These are phyloP conservation scores for Eurypyga helias DNA, from an alignment of 2,113 vertebrate genomes.

Conservation along the genomic window DNA sequence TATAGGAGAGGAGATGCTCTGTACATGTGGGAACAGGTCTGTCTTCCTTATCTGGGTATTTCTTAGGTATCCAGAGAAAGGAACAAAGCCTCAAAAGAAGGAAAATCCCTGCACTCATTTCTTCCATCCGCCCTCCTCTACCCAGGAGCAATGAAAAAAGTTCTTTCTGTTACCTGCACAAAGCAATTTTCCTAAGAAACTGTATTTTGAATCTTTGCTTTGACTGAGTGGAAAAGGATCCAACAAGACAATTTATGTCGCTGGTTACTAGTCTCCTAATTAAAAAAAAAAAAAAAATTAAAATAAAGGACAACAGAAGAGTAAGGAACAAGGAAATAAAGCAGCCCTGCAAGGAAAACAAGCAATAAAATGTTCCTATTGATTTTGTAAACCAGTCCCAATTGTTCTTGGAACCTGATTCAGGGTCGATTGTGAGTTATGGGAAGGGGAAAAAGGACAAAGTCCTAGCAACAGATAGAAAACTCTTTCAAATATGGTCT, in stretches of 20 bases:
- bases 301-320: not conserved
- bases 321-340: slow-evolving; percentile 26
- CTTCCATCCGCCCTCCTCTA: not conserved
- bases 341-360: not conserved
- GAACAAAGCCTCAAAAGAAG: not conserved
- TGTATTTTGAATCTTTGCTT: not conserved
- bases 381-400: not conserved
- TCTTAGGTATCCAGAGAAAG: not conserved
- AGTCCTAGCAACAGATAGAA: slow-evolving; percentile 1
- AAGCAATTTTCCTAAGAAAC: not conserved
- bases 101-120: not conserved
- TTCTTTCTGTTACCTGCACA: not conserved
- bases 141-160: not conserved
- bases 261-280: not conserved
- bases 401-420: not conserved
- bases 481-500: not conserved
- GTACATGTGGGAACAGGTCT: not conserved
- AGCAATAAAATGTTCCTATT: not conserved
- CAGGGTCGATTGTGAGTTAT: not conserved
- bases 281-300: not conserved
- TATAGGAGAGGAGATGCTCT: not conserved
- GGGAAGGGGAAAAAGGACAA: slow-evolving; percentile 19
- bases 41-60: not conserved
- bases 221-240: not conserved
- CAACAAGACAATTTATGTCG: not conserved